These are phyloP conservation scores for Tinamus major DNA, from an alignment of 2,797 vertebrate species.

Conservation along the genomic window DNA sequence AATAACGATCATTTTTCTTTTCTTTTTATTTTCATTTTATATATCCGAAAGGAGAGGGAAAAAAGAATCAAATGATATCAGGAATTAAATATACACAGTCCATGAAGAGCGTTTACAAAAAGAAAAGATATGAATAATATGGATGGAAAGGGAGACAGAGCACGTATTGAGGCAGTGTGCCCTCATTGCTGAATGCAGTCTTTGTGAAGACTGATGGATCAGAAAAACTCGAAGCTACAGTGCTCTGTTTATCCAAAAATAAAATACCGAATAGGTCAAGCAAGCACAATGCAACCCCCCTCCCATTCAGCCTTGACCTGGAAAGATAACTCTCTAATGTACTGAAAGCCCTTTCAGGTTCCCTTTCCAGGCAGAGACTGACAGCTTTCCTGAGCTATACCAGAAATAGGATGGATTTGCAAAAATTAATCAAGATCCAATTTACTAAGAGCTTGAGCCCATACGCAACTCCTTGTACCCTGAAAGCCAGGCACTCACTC, in stretches of 20 bases:
- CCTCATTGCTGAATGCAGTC: slow-evolving; percentile 58
- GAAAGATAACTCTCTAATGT: slow-evolving; percentile 38
- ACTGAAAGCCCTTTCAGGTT: slow-evolving; percentile 32
- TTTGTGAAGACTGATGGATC: slow-evolving; percentile 39
- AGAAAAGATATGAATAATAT: neutral
- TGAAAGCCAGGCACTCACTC: neutral
- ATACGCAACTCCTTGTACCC: neutral
- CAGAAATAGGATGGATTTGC: slow-evolving; percentile 20
- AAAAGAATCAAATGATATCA: neutral
- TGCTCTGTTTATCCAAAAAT: slow-evolving; percentile 68
- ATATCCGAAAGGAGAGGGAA: neutral
- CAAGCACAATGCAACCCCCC: slow-evolving; percentile 50
- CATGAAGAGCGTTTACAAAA: neutral
- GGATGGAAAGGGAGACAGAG: slow-evolving; percentile 27
- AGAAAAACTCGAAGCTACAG: slow-evolving; percentile 31
- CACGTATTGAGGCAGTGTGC: neutral
- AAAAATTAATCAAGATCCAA: slow-evolving; percentile 50
- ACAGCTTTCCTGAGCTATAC: slow-evolving; percentile 2
- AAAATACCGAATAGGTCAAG: slow-evolving; percentile 67
- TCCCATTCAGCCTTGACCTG: slow-evolving; percentile 44
- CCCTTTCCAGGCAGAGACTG: neutral
- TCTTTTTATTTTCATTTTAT: neutral
- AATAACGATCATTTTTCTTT: fast-evolving
- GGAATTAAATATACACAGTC: neutral
- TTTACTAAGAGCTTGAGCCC: slow-evolving; percentile 23